Evolutionary conservation across 2,113 vertebrate genomes (phyloP).

Genomic region (Aythya baeri): DNA sequence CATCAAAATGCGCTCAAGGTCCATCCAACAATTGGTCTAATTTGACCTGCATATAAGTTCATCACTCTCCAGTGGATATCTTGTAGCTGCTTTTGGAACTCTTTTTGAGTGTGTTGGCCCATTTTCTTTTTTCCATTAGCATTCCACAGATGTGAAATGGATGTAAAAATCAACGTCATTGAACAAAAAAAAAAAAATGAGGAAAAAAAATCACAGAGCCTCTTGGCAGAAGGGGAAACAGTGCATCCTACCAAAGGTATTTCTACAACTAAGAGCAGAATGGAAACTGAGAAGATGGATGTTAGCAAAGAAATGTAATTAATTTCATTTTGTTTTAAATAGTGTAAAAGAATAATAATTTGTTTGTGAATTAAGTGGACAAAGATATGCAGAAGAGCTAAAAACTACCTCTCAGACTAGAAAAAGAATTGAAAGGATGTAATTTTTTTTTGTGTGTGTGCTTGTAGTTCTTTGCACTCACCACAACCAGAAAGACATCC

Average conservation of each 20-base stretch:
- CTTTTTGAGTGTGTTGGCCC: neutral
- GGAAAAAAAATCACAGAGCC: slow-evolving; percentile 10
- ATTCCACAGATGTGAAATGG: slow-evolving; percentile 28
- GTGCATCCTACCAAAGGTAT: neutral
- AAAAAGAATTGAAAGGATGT: slow-evolving; percentile 21
- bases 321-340: slow-evolving; percentile 63
- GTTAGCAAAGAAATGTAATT: slow-evolving; percentile 67
- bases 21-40: neutral
- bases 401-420: slow-evolving; percentile 47
- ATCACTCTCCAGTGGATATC: neutral
- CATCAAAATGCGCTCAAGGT: neutral
- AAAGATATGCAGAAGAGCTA: slow-evolving; percentile 55
- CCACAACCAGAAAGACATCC: slow-evolving; percentile 77
- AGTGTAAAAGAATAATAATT: slow-evolving; percentile 32
- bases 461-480: slow-evolving; percentile 62
- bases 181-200: slow-evolving; percentile 4
- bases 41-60: neutral
- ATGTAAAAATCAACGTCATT: slow-evolving; percentile 1
- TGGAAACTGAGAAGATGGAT: slow-evolving; percentile 14
- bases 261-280: slow-evolving; percentile 65
- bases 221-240: neutral
- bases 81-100: neutral
- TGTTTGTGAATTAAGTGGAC: slow-evolving; percentile 54
- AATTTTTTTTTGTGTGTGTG: slow-evolving; percentile 13
- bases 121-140: neutral